phyloP scores from a whole-genome alignment of 2,113 vertebrate genomes.

The Nothoprocta pentlandii region DNA sequence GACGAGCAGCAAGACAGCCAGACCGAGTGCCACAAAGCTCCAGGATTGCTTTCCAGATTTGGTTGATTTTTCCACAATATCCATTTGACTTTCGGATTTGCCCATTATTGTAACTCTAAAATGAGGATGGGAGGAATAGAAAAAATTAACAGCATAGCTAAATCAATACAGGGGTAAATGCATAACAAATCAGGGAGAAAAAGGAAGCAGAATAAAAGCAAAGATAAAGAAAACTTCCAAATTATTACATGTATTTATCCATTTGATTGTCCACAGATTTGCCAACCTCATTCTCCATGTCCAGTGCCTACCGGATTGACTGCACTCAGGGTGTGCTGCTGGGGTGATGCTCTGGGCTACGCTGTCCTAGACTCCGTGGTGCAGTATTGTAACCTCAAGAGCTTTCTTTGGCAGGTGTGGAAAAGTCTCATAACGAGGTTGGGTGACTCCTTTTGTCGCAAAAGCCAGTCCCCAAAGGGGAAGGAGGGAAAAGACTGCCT shows the following conservation, averaged over 20 bases:
- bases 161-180: not conserved
- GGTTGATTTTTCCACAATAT: constrained; percentile 90
- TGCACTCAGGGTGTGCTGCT: not conserved
- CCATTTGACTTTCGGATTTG: constrained; percentile 92
- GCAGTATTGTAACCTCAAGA: constrained; percentile 33
- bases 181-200: not conserved
- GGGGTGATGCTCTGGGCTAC: not conserved
- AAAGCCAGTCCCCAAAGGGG: not conserved
- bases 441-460: constrained; percentile 55
- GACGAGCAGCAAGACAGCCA: constrained; percentile 88
- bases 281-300: constrained; percentile 75
- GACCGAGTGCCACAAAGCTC: constrained; percentile 82
- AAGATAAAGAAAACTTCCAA: constrained; percentile 26
- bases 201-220: not conserved
- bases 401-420: not conserved
- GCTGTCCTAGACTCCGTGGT: not conserved
- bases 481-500: not conserved
- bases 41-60: constrained; percentile 82
- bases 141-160: constrained; percentile 19
- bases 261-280: constrained; percentile 78
- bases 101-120: constrained; percentile 86
- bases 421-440: constrained; percentile 61
- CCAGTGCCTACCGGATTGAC: not conserved
- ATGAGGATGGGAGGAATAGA: constrained; percentile 35
- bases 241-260: constrained; percentile 80